Evolutionary conservation across 2,888 invertebrate species (phyloP).

Genomic region (Tachystola acroxantha): DNA sequence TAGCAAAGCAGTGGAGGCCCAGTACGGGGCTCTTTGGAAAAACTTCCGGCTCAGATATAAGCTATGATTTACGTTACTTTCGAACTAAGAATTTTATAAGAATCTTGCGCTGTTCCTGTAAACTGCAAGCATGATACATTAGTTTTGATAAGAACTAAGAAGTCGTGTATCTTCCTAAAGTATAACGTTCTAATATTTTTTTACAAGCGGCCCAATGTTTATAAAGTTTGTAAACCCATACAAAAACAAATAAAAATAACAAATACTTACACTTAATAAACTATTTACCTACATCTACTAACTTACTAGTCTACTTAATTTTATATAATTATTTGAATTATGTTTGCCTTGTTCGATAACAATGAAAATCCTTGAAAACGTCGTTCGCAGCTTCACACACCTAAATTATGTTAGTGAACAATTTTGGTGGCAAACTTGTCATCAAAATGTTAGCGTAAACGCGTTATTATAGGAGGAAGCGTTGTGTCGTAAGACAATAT

Average conservation of each 20-base stretch:
- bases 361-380: slow-evolving; percentile 11
- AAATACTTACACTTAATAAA: no score
- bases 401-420: slow-evolving; percentile 6
- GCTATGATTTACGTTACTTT: slow-evolving; percentile 34
- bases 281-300: no score
- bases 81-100: slow-evolving; percentile 27
- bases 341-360: no score
- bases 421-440: slow-evolving; percentile 23
- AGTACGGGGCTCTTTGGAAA: slow-evolving; percentile 14
- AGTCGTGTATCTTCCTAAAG: background rate
- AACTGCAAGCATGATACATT: slow-evolving; percentile 22
- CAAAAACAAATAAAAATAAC: no score
- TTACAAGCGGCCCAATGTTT: no score
- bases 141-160: slow-evolving; percentile 25
- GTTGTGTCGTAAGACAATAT: slow-evolving; percentile 31
- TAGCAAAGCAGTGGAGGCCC: slow-evolving; percentile 8
- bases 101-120: slow-evolving; percentile 11
- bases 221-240: no score
- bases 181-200: no score
- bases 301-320: no score
- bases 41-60: slow-evolving; percentile 14
- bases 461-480: slow-evolving; percentile 24
- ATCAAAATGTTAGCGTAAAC: slow-evolving; percentile 27
- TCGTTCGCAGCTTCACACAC: background rate
- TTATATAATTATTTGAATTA: no score